phyloP scores from a whole-genome alignment of 2,113 vertebrate genomes.

The Corapipo altera region DNA sequence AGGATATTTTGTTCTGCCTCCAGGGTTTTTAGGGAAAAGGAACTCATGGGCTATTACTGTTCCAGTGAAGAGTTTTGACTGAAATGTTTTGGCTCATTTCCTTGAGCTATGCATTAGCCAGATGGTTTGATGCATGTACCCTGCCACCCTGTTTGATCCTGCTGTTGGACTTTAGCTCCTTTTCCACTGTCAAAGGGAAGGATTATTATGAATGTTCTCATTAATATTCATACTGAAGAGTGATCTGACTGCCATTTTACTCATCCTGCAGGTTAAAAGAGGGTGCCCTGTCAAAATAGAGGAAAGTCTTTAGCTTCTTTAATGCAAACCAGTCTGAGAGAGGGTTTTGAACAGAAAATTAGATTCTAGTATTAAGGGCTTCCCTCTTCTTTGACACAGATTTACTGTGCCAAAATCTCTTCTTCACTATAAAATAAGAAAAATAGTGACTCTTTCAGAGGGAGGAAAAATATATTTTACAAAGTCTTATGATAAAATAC shows the following conservation, averaged over 20 bases:
- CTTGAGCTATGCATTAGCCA: constrained; percentile 48
- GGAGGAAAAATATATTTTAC: not conserved
- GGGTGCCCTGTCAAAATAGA: not conserved
- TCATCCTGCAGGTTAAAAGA: not conserved
- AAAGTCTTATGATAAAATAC: not conserved
- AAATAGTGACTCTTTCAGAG: not conserved
- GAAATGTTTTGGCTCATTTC: constrained; percentile 52
- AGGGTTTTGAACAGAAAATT: not conserved
- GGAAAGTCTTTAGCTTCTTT: not conserved
- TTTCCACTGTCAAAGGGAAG: constrained; percentile 15
- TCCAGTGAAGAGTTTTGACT: constrained; percentile 49
- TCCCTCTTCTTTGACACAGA: not conserved
- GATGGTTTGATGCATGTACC: constrained; percentile 43
- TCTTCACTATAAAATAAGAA: not conserved
- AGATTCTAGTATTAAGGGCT: not conserved
- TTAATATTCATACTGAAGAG: constrained; percentile 22
- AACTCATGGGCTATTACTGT: constrained; percentile 25
- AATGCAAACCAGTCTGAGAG: not conserved
- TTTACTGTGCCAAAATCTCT: not conserved
- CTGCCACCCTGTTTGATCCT: constrained; percentile 30
- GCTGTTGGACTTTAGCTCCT: constrained; percentile 17
- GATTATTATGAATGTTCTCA: not conserved
- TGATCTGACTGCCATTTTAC: constrained; percentile 12
- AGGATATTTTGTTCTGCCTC: constrained; percentile 63
- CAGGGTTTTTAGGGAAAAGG: constrained; percentile 48